These are phyloP conservation scores for Parambassis ranga DNA, from an alignment of 2,797 vertebrate genomes.

Conservation along the genomic window DNA sequence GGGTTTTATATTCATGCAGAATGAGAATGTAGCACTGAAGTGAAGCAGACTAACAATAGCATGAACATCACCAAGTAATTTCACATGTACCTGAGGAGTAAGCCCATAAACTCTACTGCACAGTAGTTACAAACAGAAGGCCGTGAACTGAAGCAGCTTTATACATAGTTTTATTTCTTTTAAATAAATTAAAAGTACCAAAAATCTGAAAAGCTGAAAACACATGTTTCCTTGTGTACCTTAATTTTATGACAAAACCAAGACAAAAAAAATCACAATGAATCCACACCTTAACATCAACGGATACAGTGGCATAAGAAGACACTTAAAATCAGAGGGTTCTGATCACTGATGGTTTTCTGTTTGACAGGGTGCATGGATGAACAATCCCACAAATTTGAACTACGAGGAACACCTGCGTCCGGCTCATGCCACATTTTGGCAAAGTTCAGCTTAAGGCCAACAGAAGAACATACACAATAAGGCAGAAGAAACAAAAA, in stretches of 20 bases:
- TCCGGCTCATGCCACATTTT: slow-evolving; percentile 9
- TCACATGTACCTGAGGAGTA: slow-evolving; percentile 58
- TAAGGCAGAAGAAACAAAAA: slow-evolving; percentile 29
- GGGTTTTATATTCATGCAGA: slow-evolving; percentile 64
- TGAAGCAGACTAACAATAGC: slow-evolving; percentile 65
- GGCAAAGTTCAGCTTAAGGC: slow-evolving; percentile 29
- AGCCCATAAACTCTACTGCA: not conserved
- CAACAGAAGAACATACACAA: slow-evolving; percentile 24
- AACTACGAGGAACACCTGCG: slow-evolving; percentile 3
- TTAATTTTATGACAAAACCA: slow-evolving; percentile 50
- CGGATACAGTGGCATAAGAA: slow-evolving; percentile 34
- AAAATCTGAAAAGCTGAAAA: slow-evolving; percentile 61
- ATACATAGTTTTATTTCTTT: slow-evolving; percentile 77
- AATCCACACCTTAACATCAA: slow-evolving; percentile 39
- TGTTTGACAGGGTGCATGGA: slow-evolving; percentile 13
- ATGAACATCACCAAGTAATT: slow-evolving; percentile 64
- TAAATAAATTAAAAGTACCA: slow-evolving; percentile 86
- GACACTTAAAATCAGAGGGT: slow-evolving; percentile 24
- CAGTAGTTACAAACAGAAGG: not conserved
- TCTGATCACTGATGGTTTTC: slow-evolving; percentile 8
- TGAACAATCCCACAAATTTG: slow-evolving; percentile 22
- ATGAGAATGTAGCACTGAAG: slow-evolving; percentile 70
- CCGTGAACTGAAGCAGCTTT: slow-evolving; percentile 11
- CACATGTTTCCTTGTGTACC: slow-evolving; percentile 63
- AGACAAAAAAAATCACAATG: slow-evolving; percentile 33